These are phyloP conservation scores for Triplophysa yarkandensis DNA, from an alignment of 2,797 vertebrate species.

Conservation along the genomic window DNA sequence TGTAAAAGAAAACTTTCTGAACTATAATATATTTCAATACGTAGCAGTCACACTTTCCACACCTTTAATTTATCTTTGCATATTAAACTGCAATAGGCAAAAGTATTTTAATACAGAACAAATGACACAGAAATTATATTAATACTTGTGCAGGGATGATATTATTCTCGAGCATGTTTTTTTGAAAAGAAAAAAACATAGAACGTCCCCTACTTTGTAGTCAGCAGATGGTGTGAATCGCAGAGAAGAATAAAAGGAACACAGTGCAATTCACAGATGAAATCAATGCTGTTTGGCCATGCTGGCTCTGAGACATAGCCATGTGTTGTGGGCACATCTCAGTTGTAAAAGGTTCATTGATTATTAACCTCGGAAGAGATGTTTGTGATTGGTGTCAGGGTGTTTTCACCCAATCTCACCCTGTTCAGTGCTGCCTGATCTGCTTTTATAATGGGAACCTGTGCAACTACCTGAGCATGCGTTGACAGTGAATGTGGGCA, in stretches of 20 bases:
- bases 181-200: neutral
- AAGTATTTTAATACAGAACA: neutral
- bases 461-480: constrained; percentile 8
- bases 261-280: neutral
- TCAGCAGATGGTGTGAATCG: neutral
- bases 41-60: neutral
- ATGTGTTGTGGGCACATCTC: constrained; percentile 22
- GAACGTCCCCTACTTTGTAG: neutral
- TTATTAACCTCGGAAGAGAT: constrained; percentile 49
- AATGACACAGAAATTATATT: neutral
- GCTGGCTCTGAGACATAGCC: neutral
- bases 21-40: neutral
- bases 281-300: constrained; percentile 8
- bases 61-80: neutral
- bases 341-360: constrained; percentile 42
- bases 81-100: neutral
- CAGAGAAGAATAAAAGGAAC: neutral
- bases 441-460: constrained; percentile 29
- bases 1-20: too few species aligned
- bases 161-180: neutral
- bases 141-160: neutral
- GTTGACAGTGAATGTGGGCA: constrained; percentile 10
- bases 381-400: constrained; percentile 49
- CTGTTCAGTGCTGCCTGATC: constrained; percentile 34
- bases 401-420: constrained; percentile 37